A percentile compares a stretch with the other conserved stretches of the same genome.
These are phyloP conservation scores for Macquaria ambigua DNA, from an alignment of 2,113 vertebrate genomes.

Conservation along the genomic window DNA sequence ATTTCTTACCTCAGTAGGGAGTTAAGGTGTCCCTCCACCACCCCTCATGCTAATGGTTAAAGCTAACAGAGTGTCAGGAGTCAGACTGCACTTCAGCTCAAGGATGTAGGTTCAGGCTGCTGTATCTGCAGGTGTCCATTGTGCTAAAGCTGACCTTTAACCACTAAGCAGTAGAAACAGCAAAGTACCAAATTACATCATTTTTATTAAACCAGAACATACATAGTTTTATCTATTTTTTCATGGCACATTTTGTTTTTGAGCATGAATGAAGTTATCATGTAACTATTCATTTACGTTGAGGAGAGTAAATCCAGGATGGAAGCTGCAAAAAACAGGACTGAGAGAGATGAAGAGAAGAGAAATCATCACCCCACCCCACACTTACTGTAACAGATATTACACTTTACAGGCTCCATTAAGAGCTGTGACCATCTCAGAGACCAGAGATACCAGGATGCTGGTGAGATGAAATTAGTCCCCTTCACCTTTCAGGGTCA, in stretches of 20 bases:
- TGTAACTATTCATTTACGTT: neutral
- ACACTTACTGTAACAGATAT: neutral
- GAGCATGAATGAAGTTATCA: neutral
- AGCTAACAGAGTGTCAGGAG: neutral
- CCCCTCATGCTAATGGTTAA: neutral
- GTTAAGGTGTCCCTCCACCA: neutral
- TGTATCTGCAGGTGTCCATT: neutral
- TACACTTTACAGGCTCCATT: constrained; percentile 35
- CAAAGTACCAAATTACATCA: neutral
- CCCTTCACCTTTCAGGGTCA: constrained; percentile 35
- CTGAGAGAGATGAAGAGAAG: neutral
- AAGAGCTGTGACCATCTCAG: constrained; percentile 21
- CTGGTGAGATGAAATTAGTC: constrained; percentile 32
- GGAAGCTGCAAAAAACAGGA: neutral
- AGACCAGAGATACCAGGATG: constrained; percentile 6
- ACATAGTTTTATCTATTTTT: neutral
- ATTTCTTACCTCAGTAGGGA: neutral
- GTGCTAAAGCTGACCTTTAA: neutral
- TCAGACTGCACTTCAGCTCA: neutral
- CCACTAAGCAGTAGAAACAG: no score
- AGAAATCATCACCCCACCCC: neutral
- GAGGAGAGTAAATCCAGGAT: neutral
- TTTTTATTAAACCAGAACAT: neutral
- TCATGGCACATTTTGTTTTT: neutral
- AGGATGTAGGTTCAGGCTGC: neutral